Evolutionary conservation across 2,797 vertebrate species (phyloP).

Genomic region (Prunella strophiata): DNA sequence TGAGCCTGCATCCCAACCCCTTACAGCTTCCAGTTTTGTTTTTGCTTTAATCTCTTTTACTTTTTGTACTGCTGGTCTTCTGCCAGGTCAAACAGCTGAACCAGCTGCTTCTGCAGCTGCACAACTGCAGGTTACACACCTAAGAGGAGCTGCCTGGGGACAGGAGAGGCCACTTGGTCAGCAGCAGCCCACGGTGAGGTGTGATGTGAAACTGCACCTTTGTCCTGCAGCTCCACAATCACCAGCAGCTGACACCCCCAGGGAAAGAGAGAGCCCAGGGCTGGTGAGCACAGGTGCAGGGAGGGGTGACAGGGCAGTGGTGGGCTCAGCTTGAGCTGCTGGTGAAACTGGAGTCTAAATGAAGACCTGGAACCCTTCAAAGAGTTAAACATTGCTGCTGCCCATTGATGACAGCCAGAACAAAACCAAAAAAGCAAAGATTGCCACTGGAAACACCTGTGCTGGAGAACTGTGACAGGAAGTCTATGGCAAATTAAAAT

Average conservation of each 20-base stretch:
- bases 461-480: not conserved
- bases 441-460: not conserved
- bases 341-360: not conserved
- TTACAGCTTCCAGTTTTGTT: not conserved
- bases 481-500: not conserved
- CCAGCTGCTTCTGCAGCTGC: not conserved
- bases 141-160: not conserved
- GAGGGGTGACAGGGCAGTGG: not conserved
- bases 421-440: not conserved
- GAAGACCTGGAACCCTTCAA: not conserved
- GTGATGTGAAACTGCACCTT: not conserved
- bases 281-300: not conserved
- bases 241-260: not conserved
- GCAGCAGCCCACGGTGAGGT: not conserved
- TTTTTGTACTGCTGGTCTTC: not conserved
- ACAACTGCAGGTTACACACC: not conserved
- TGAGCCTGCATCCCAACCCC: not conserved
- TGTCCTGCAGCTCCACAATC: not conserved
- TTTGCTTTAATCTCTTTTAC: not conserved
- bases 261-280: not conserved
- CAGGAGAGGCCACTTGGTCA: not conserved
- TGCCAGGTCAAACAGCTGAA: not conserved
- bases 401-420: not conserved
- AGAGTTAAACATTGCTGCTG: not conserved
- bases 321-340: not conserved